Evolutionary conservation across 2,113 vertebrate genomes (phyloP).

Genomic region (Anthoscopus minutus): DNA sequence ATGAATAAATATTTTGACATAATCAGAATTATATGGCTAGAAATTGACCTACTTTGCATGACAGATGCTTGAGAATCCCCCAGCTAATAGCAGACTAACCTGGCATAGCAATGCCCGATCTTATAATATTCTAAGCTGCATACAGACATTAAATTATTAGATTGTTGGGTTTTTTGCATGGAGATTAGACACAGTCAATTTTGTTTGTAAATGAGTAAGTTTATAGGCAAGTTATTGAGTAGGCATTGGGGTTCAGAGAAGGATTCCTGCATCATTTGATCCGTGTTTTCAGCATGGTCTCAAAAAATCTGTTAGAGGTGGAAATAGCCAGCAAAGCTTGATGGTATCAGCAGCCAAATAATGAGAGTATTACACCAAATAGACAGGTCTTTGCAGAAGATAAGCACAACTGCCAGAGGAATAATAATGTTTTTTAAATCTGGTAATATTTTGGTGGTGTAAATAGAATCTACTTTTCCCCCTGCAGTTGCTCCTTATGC

Average conservation of each 20-base stretch:
- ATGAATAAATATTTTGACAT: constrained; percentile 73
- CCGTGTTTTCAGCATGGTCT: background rate
- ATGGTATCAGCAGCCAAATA: background rate
- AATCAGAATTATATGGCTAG: constrained; percentile 70
- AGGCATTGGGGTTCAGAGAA: background rate
- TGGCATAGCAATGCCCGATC: constrained; percentile 57
- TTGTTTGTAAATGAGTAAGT: constrained; percentile 44
- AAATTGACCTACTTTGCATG: constrained; percentile 73
- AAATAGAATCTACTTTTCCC: background rate
- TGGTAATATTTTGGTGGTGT: background rate
- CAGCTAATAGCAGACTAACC: constrained; percentile 64
- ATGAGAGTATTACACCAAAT: background rate
- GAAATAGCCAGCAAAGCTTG: background rate
- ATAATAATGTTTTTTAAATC: background rate
- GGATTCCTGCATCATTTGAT: background rate
- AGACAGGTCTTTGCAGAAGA: background rate
- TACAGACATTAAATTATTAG: constrained; percentile 57
- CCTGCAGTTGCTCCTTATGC: background rate
- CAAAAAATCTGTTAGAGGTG: background rate
- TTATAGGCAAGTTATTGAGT: background rate
- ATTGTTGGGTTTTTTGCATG: background rate
- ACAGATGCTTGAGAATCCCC: constrained; percentile 64
- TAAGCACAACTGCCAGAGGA: background rate
- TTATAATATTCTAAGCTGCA: constrained; percentile 46
- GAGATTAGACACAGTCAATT: constrained; percentile 51